Percentiles rank a stretch among this genome's conserved stretches.
Conservation (phyloP, 1,140 invertebrate species). For the Branchinecta lynchi region DNA sequence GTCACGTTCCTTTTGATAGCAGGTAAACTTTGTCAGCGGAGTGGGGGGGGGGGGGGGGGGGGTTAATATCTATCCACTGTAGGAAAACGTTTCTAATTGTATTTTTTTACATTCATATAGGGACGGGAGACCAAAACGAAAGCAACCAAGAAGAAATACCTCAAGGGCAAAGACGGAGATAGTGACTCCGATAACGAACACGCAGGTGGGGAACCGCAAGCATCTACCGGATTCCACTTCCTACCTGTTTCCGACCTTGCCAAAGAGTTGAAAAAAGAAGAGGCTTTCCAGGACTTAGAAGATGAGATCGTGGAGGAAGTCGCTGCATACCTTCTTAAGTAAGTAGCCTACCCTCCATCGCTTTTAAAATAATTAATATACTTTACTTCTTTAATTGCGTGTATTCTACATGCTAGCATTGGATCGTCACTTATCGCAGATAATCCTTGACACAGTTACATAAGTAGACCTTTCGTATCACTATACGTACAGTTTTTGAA, state of each 20-base stretch:
- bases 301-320: constrained; percentile 34
- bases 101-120: constrained; percentile 25
- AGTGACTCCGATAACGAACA: constrained; percentile 32
- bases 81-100: not conserved
- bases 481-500: too few species aligned
- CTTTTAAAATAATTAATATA: too few species aligned
- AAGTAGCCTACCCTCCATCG: constrained; percentile 13
- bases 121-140: constrained; percentile 91
- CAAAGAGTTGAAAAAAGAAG: constrained; percentile 42
- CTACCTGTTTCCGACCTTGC: constrained; percentile 50
- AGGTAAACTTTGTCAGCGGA: too few species aligned
- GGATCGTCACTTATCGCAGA: too few species aligned
- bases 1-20: too few species aligned
- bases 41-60: constrained; percentile 70
- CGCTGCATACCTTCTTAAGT: constrained; percentile 31
- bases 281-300: constrained; percentile 35
- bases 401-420: too few species aligned
- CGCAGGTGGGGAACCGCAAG: constrained; percentile 1
- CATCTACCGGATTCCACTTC: constrained; percentile 39
- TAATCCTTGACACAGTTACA: too few species aligned
- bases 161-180: constrained; percentile 41
- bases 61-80: constrained; percentile 46
- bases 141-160: constrained; percentile 57
- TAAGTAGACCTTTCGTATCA: too few species aligned
- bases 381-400: too few species aligned